Evolutionary conservation across 2,888 invertebrate species (phyloP).

Genomic region (Pseudococcus jackbeardsleyi): DNA sequence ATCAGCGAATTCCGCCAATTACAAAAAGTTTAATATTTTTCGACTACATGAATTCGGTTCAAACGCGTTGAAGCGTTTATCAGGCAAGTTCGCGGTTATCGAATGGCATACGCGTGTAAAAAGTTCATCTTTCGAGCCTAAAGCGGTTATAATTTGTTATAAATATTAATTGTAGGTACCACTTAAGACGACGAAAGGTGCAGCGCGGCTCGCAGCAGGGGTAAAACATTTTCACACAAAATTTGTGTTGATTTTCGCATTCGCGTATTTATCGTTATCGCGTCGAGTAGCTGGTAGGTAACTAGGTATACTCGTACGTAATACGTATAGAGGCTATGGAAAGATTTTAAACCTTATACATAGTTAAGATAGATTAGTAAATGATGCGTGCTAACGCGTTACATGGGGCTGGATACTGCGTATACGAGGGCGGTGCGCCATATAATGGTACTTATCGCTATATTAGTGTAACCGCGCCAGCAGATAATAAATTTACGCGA

Average conservation of each 20-base stretch:
- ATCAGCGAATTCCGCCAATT: no score
- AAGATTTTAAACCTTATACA: constrained; percentile 31
- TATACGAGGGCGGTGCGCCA: neutral
- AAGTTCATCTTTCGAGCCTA: neutral
- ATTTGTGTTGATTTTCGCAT: neutral
- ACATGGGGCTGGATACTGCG: neutral
- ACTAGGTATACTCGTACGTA: no score
- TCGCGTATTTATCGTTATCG: neutral
- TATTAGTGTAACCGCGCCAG: constrained; percentile 27
- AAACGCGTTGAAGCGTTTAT: neutral
- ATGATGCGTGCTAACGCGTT: constrained; percentile 30
- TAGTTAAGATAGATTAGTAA: constrained; percentile 13
- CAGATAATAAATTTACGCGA: constrained; percentile 28
- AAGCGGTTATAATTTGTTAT: constrained; percentile 7
- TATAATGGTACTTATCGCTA: constrained; percentile 38
- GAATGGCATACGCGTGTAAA: neutral
- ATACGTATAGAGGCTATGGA: neutral
- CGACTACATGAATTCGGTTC: no score
- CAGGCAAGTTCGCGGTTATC: neutral
- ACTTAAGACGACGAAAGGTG: neutral
- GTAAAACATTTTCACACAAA: neutral
- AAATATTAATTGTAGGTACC: constrained; percentile 17
- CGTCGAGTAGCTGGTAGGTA: neutral
- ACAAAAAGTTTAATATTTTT: no score
- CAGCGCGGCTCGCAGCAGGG: neutral